phyloP scores from a whole-genome alignment of 2,797 vertebrate species.

The Apogon talboti region DNA sequence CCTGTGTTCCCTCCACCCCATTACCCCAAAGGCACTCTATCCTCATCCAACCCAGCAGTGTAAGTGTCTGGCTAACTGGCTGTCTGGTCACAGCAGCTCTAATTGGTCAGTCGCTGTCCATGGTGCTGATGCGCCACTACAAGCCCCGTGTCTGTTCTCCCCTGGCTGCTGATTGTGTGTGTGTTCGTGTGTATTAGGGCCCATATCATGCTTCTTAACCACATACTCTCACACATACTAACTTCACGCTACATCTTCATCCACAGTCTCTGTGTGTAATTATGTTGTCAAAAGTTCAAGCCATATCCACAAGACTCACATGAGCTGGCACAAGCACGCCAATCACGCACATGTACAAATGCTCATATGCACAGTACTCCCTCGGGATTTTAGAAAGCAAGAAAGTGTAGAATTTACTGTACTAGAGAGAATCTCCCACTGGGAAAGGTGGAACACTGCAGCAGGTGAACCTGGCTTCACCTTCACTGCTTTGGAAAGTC shows the following conservation, averaged over 20 bases:
- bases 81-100: constrained; percentile 73
- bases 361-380: constrained; percentile 34
- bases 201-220: constrained; percentile 66
- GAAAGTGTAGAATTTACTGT: constrained; percentile 47
- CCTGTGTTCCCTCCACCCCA: constrained; percentile 51
- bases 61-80: constrained; percentile 59
- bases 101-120: constrained; percentile 78
- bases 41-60: constrained; percentile 50
- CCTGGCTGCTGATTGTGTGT: constrained; percentile 16
- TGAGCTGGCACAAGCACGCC: constrained; percentile 32
- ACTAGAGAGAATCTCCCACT: constrained; percentile 40
- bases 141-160: constrained; percentile 35
- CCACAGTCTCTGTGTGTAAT: constrained; percentile 66
- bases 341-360: constrained; percentile 1
- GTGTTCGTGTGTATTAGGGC: constrained; percentile 16
- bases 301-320: constrained; percentile 56
- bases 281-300: constrained; percentile 76
- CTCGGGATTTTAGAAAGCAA: constrained; percentile 47
- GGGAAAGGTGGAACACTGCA: constrained; percentile 16
- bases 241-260: constrained; percentile 74
- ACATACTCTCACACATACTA: constrained; percentile 59
- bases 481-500: constrained; percentile 17
- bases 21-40: constrained; percentile 53
- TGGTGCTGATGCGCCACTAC: constrained; percentile 69
- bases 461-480: constrained; percentile 19